These are phyloP conservation scores for Malachius bipustulatus DNA, from an alignment of 2,888 invertebrate species.

Conservation along the genomic window DNA sequence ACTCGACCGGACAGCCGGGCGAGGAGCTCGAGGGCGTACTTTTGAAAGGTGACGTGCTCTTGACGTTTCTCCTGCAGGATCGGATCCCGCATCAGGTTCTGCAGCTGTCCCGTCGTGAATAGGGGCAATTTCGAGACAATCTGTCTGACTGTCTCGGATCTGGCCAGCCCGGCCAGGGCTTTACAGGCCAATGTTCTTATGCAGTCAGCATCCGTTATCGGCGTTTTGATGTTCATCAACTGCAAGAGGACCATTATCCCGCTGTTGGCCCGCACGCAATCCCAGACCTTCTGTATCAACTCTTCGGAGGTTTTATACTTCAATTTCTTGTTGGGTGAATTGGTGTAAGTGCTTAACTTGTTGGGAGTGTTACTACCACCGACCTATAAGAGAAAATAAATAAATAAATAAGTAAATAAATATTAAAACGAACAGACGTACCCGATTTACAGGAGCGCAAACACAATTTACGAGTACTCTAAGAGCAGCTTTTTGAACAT, in stretches of 20 bases:
- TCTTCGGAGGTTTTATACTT: slow-evolving; percentile 65
- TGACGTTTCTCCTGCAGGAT: slow-evolving; percentile 91
- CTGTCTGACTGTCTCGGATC: slow-evolving; percentile 87
- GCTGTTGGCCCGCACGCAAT: slow-evolving; percentile 84
- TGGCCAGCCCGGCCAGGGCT: slow-evolving; percentile 82
- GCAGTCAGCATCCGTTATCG: slow-evolving; percentile 93
- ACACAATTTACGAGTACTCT: slow-evolving; percentile 88
- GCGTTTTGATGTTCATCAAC: slow-evolving; percentile 82
- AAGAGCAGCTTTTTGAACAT: slow-evolving; percentile 84
- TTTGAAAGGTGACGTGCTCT: slow-evolving; percentile 92
- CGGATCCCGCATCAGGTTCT: slow-evolving; percentile 89
- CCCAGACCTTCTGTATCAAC: slow-evolving; percentile 86
- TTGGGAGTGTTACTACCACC: slow-evolving; percentile 38
- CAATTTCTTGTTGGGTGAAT: slow-evolving; percentile 50
- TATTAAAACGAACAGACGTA: slow-evolving; percentile 33
- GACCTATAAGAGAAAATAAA: slow-evolving; percentile 32
- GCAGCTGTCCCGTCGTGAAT: slow-evolving; percentile 85
- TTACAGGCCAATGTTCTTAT: slow-evolving; percentile 88
- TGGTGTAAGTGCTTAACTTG: slow-evolving; percentile 35
- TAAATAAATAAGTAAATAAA: not conserved
- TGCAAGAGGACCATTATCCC: slow-evolving; percentile 91
- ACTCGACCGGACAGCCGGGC: slow-evolving; percentile 85
- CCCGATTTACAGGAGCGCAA: slow-evolving; percentile 77
- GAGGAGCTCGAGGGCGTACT: slow-evolving; percentile 80
- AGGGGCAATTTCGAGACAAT: slow-evolving; percentile 91